Base-by-base conservation (phyloP, 2,888 invertebrate genomes). In the Caenorhabditis uteleia region DNA sequence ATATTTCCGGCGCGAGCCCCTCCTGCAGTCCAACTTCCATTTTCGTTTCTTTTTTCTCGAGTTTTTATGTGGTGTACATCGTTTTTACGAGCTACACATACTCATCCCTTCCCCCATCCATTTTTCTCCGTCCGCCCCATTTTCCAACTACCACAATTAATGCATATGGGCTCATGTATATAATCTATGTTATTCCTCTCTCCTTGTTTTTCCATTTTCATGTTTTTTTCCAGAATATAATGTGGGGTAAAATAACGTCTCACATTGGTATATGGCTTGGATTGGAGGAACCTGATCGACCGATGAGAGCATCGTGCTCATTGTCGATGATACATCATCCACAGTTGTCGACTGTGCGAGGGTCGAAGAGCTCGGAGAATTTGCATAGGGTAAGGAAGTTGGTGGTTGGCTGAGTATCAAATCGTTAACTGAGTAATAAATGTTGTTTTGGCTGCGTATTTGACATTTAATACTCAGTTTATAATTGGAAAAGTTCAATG, bases 191-290 rank as follows among this genome's bases (percentile, higher is more conserved):
- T 34, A 14, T 16, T n/a, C 4, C 45, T 40, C 31, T 8, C 34
- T 53, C 25, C 44, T 43, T 16, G 16, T 27, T 33, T 36, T 36
- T 36, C 23, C 40, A 26, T 20, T 43, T 33, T 25, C 21, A 12
- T 16, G 10, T 26, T 46, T 31, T 16, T 43, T 50, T 46, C 21
- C 39, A 59, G 43, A 34, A 29, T 21, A 45, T 21, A n/a, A 73
- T 74, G 74, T 80, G 80, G 80, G 77, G 74, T 68, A 80, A 80
- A 60, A 69, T 80, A 49, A 78, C 80, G 33, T 70, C 78, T 26
- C 80, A 81, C 44, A 68, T 80, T 21, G 76, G 80, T 70, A 31
- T 65, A 27, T 77, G 75, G 75, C 57, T 79, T 25, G 77, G 77
- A 10, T 47, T 74, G 48, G 79, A 80, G n/a, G 75, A 77, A 39